These are phyloP conservation scores for Epizoanthus illoricatus DNA, from an alignment of 92 coral and sea anemone genomes.

Conservation along the genomic window DNA sequence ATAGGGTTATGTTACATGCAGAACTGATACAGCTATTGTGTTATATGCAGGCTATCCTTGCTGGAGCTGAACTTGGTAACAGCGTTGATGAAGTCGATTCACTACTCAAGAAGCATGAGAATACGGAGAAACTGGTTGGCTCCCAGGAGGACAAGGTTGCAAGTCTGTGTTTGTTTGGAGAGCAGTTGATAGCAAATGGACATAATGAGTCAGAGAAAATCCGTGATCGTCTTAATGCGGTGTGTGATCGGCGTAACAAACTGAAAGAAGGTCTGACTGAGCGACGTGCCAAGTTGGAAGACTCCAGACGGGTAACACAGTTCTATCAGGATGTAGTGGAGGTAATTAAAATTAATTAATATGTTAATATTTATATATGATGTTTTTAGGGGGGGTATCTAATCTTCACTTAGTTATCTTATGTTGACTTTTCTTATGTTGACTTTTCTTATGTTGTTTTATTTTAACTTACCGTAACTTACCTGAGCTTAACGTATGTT, in stretches of 20 bases:
- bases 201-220: conserved; percentile 71
- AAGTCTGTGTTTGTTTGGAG: conserved; percentile 68
- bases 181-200: conserved; percentile 60
- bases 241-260: conserved; percentile 75
- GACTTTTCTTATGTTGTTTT: too few species aligned
- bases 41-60: conserved; percentile 70
- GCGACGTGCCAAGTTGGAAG: conserved; percentile 77
- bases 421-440: too few species aligned
- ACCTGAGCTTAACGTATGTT: background rate
- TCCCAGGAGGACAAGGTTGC: conserved; percentile 81
- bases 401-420: too few species aligned
- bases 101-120: conserved; percentile 87
- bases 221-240: conserved; percentile 60
- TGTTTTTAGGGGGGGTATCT: too few species aligned
- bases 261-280: conserved; percentile 67
- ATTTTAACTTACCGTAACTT: background rate
- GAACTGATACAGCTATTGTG: background rate
- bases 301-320: conserved; percentile 85
- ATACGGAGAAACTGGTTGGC: conserved; percentile 76
- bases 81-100: conserved; percentile 93
- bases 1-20: too few species aligned
- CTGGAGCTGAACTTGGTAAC: conserved; percentile 88
- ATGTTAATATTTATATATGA: too few species aligned
- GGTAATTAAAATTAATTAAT: too few species aligned
- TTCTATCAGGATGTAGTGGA: conserved; percentile 95